Evolutionary conservation across 2,113 vertebrate genomes (phyloP).

Genomic region (Carassius gibelio): DNA sequence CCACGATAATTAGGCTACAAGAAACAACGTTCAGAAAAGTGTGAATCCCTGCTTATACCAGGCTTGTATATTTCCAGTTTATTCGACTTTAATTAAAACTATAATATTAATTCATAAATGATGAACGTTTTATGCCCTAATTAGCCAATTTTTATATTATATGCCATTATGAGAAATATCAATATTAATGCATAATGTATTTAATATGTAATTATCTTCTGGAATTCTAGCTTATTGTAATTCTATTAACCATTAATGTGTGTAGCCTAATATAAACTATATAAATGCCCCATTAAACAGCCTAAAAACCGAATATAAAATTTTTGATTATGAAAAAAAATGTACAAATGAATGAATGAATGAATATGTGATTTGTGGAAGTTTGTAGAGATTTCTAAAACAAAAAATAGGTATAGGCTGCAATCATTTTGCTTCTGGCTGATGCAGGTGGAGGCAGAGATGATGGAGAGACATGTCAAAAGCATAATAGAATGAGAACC

Average conservation of each 20-base stretch:
- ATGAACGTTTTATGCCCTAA: not conserved
- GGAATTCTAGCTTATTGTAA: not conserved
- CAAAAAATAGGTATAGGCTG: not conserved
- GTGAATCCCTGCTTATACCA: no score
- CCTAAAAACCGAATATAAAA: no score
- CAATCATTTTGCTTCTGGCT: not conserved
- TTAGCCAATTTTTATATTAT: not conserved
- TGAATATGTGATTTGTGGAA: no score
- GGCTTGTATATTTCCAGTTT: no score
- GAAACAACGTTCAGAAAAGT: no score
- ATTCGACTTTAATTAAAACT: no score
- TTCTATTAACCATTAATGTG: not conserved
- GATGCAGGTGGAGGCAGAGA: constrained; percentile 25
- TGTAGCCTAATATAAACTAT: not conserved
- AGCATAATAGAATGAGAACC: constrained; percentile 21
- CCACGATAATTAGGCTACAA: not conserved
- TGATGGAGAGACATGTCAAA: constrained; percentile 32
- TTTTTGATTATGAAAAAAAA: not conserved
- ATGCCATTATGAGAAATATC: not conserved
- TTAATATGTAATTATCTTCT: not conserved
- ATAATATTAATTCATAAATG: not conserved
- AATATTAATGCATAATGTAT: not conserved
- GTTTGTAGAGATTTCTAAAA: not conserved
- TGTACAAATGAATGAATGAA: no score
- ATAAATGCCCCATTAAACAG: no score